Evolutionary conservation across 2,797 vertebrate species (phyloP).

Genomic region (Mus caroli): DNA sequence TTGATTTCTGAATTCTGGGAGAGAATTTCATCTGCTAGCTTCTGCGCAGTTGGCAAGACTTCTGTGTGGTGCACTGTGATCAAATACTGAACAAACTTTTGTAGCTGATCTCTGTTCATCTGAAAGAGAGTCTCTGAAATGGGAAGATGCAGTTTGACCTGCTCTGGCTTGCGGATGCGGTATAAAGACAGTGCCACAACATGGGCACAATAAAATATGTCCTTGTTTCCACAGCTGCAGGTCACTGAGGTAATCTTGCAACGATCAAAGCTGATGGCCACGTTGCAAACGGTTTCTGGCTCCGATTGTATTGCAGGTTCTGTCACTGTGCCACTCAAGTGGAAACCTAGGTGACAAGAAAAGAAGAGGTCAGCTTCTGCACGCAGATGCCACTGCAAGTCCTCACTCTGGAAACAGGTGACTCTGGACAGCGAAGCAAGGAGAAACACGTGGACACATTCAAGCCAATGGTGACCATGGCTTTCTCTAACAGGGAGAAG

Average conservation of each 20-base stretch:
- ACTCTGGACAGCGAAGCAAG: conserved; percentile 42
- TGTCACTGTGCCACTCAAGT: conserved; percentile 98
- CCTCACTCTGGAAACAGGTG: conserved; percentile 12
- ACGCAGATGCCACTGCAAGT: background rate
- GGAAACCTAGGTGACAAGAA: conserved; percentile 92
- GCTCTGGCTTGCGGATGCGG: conserved; percentile 98
- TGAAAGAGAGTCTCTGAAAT: conserved; percentile 99
- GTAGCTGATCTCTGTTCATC: conserved; percentile 99
- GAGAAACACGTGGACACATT: conserved; percentile 31
- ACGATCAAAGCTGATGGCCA: conserved; percentile 99
- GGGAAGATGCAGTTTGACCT: conserved; percentile 99
- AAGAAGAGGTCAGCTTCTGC: conserved; percentile 68
- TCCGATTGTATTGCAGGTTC: conserved; percentile 96
- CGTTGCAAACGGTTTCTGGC: conserved; percentile 97
- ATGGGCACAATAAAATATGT: conserved; percentile 99
- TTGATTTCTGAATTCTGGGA: conserved; percentile 99
- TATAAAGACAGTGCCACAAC: conserved; percentile 99
- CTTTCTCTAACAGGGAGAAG: background rate
- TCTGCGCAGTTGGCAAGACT: conserved; percentile 98
- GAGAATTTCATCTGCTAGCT: conserved; percentile 98
- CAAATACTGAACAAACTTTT: conserved; percentile 99
- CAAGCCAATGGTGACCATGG: background rate
- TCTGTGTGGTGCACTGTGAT: conserved; percentile 99
- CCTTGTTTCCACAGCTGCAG: conserved; percentile 99
- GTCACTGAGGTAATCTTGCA: conserved; percentile 99